Evolutionary conservation across 2,113 vertebrate genomes (phyloP), one percentile per base, ranked within the genome.

Genomic region (Poeciliopsis turrubarensis): DNA sequence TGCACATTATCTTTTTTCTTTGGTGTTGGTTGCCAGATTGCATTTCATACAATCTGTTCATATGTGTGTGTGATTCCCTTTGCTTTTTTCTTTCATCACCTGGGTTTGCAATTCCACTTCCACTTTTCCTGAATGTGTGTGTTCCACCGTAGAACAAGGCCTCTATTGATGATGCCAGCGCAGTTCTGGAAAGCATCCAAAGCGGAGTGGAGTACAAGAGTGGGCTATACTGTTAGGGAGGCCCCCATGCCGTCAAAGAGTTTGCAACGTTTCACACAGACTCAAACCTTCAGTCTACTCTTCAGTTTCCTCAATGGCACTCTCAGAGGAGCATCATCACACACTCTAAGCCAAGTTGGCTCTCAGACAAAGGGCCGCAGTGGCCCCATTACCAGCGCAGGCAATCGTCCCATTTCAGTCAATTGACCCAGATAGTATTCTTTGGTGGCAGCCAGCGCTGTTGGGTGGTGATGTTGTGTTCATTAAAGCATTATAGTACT

Each of bases 231-330:
- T 63, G 75, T 85, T 79, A 60, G 65, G 78, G 81, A 63, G 75
- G 74, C 70, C 77, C 61, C 17, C 47, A 30, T n/a, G 75, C 68
- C 77, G 75, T 19, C 22, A 31, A 57, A 34, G 22, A 39, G 62
- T 27, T 85, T 74, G 75, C 77, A 82, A 4, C 69, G 80, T 60
- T 81, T 75, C 84, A 57, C 79, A 89, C 87, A 82, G 87, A 88
- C 83, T 67, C 85, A 74, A 77, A 85, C 87, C 87, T 88, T 85
- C 85, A 75, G 89, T 68, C 47, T 72, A 57, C 86, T 83, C 86
- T 88, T 87, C 82, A 82, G 62, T 64, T 25, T 31, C 72, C 70
- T 86, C 81, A 85, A 83, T 87, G 86, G 71, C 68, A 60, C 84
- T 72, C 70, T 82, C 51, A 82, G 72, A 80, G 70, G 64, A 87